These are phyloP conservation scores for Aythya baeri DNA, from an alignment of 2,113 vertebrate species.

Conservation along the genomic window DNA sequence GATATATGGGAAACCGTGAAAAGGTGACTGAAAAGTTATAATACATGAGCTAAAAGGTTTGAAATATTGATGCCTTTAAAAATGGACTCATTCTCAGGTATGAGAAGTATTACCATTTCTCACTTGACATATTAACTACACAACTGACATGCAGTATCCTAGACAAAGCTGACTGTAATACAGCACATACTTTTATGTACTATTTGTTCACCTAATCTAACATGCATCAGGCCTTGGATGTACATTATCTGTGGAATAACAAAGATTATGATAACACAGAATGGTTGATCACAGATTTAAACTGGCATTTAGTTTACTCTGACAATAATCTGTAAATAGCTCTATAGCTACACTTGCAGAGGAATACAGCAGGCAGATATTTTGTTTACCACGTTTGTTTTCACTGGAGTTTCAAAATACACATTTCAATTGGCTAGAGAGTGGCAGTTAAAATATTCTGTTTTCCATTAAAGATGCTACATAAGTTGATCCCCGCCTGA, in stretches of 20 bases:
- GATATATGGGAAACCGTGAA: slow-evolving; percentile 72
- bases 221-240: slow-evolving; percentile 71
- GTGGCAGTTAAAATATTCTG: slow-evolving; percentile 27
- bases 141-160: slow-evolving; percentile 51
- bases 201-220: slow-evolving; percentile 75
- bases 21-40: slow-evolving; percentile 76
- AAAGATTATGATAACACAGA: slow-evolving; percentile 65
- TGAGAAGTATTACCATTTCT: slow-evolving; percentile 69
- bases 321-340: slow-evolving; percentile 70
- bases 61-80: slow-evolving; percentile 78
- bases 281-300: slow-evolving; percentile 78
- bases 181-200: slow-evolving; percentile 57
- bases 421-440: slow-evolving; percentile 61
- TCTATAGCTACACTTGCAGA: slow-evolving; percentile 38
- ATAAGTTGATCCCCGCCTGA: background rate
- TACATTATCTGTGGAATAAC: slow-evolving; percentile 66
- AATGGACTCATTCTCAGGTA: slow-evolving; percentile 66
- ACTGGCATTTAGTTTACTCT: slow-evolving; percentile 74
- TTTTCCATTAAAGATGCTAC: slow-evolving; percentile 39
- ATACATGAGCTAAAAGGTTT: slow-evolving; percentile 71
- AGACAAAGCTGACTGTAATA: slow-evolving; percentile 69
- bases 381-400: slow-evolving; percentile 59
- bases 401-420: slow-evolving; percentile 38
- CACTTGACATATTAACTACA: slow-evolving; percentile 74
- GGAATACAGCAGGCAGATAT: slow-evolving; percentile 19